A percentile compares a stretch with the other conserved stretches of the same genome.
These are phyloP conservation scores for Virgularia gustaviana DNA, from an alignment of 92 coral and sea anemone species.

Conservation along the genomic window DNA sequence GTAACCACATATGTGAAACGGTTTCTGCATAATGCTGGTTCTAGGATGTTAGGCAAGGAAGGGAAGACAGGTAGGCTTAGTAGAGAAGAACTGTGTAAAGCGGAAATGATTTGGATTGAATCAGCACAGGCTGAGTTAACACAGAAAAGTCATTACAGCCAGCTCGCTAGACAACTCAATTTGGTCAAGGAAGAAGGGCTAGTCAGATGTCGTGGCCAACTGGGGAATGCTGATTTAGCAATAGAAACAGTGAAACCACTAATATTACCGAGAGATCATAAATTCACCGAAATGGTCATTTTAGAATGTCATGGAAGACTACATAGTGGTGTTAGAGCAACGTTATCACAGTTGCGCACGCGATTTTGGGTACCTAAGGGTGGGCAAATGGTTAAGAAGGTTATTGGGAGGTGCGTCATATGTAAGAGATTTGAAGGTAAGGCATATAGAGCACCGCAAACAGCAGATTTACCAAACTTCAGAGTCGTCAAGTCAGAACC, in stretches of 20 bases:
- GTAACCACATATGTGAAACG: slow-evolving; percentile 5
- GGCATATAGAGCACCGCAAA: not conserved
- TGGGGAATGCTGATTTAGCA: not conserved
- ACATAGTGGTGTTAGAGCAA: slow-evolving; percentile 11
- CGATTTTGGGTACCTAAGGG: slow-evolving; percentile 16
- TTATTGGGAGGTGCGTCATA: not conserved
- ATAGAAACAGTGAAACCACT: not conserved
- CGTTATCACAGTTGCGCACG: slow-evolving; percentile 1
- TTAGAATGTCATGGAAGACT: slow-evolving; percentile 6
- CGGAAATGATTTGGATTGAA: slow-evolving; percentile 1
- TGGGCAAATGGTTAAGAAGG: not conserved
- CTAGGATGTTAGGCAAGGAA: not conserved
- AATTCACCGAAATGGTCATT: too few relatives aligned
- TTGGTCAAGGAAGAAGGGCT: slow-evolving; percentile 2
- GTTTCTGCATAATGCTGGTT: not conserved
- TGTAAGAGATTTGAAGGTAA: not conserved
- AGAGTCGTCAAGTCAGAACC: not conserved
- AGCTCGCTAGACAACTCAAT: not conserved
- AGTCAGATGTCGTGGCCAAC: slow-evolving; percentile 12
- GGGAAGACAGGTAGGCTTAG: not conserved
- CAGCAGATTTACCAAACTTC: not conserved
- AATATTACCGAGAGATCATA: too few relatives aligned
- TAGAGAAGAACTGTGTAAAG: not conserved
- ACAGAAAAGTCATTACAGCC: not conserved
- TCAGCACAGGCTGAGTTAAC: slow-evolving; percentile 2